Conservation (phyloP, 1,140 invertebrate species). For the Ceratoteleas bidentatus region DNA sequence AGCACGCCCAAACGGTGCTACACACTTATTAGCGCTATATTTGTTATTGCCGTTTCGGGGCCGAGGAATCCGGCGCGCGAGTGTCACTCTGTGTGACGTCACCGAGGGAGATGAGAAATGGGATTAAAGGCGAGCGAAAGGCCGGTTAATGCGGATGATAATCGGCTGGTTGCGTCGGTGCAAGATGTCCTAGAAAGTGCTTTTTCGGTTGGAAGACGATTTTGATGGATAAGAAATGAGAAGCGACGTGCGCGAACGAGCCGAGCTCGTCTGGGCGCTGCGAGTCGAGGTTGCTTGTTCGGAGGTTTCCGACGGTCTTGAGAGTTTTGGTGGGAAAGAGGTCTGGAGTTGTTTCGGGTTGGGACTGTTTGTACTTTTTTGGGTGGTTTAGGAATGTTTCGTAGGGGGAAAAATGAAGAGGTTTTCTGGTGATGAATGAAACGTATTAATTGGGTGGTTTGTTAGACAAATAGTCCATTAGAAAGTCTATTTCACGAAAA, state of each 20-base stretch:
- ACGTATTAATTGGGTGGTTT: too few relatives aligned
- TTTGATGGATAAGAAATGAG: neutral
- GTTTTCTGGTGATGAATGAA: too few relatives aligned
- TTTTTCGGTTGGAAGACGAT: neutral
- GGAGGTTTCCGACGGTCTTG: too few relatives aligned
- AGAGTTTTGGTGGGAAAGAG: too few relatives aligned
- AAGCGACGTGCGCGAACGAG: neutral
- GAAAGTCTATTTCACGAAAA: too few relatives aligned
- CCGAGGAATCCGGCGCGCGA: constrained; percentile 10
- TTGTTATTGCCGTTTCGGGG: constrained; percentile 41
- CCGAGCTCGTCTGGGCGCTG: too few relatives aligned
- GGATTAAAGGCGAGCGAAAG: constrained; percentile 19
- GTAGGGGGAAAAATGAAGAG: too few relatives aligned
- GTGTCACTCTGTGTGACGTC: constrained; percentile 27
- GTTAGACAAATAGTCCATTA: too few relatives aligned
- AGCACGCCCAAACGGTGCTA: constrained; percentile 48
- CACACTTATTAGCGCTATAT: constrained; percentile 54
- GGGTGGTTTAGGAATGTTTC: too few relatives aligned
- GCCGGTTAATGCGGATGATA: neutral
- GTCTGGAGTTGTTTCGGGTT: too few relatives aligned
- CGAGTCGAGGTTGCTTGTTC: too few relatives aligned
- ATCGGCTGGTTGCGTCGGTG: neutral
- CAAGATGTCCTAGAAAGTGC: neutral
- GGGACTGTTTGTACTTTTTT: too few relatives aligned
- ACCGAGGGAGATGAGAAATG: constrained; percentile 19